phyloP scores from a whole-genome alignment of 2,113 vertebrate genomes.

The Tenebrosternarchus preto region DNA sequence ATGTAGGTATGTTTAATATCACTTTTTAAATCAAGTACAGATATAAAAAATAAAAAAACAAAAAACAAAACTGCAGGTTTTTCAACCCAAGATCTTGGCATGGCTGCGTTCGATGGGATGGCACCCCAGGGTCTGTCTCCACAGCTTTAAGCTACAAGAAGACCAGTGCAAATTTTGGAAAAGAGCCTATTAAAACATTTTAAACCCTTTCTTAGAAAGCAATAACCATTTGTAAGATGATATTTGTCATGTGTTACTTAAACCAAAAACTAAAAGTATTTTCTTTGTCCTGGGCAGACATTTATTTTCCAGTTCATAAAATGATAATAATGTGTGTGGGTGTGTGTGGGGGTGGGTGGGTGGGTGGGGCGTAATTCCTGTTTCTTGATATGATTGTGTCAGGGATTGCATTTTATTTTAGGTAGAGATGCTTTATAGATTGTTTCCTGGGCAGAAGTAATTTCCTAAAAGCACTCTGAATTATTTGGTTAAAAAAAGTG shows the following conservation, averaged over 20 bases:
- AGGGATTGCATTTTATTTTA: constrained; percentile 49
- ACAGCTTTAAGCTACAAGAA: constrained; percentile 44
- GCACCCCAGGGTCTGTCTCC: constrained; percentile 31
- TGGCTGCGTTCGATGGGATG: constrained; percentile 56
- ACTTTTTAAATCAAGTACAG: too few relatives aligned
- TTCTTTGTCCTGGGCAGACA: constrained; percentile 1
- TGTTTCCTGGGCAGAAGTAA: constrained; percentile 63
- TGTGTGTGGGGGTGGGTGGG: too few relatives aligned
- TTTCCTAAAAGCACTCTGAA: constrained; percentile 71
- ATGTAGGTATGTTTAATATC: too few relatives aligned
- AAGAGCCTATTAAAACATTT: constrained; percentile 53
- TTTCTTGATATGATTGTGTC: constrained; percentile 55
- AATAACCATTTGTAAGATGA: constrained; percentile 24
- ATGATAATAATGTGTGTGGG: constrained; percentile 20
- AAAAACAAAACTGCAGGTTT: too few relatives aligned
- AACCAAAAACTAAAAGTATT: constrained; percentile 2
- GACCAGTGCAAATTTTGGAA: constrained; percentile 35
- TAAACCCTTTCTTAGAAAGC: constrained; percentile 46
- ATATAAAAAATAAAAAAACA: too few relatives aligned
- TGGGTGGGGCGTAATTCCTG: constrained; percentile 22
- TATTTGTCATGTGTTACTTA: constrained; percentile 36
- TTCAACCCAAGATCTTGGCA: constrained; percentile 62
- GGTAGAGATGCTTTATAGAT: constrained; percentile 42
- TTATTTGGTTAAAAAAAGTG: constrained; percentile 68
- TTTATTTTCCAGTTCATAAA: constrained; percentile 22